A percentile compares a stretch with the other conserved stretches of the same genome.
phyloP scores from a whole-genome alignment of 2,888 invertebrate genomes.

The Periphyllus acericola region DNA sequence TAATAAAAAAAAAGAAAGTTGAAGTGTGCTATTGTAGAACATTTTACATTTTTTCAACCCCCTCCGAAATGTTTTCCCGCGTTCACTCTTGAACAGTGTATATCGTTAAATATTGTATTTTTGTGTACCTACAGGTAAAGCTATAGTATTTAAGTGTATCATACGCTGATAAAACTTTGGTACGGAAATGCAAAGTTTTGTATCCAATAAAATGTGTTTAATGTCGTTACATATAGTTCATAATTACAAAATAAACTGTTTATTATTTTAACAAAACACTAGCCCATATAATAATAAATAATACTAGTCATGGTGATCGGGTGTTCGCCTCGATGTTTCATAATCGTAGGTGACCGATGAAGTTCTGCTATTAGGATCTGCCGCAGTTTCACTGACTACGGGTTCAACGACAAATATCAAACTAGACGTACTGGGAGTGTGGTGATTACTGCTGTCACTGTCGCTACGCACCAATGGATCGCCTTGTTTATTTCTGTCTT shows the following conservation, averaged over 20 bases:
- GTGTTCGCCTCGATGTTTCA: constrained; percentile 24
- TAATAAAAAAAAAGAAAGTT: too few relatives aligned
- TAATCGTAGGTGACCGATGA: constrained; percentile 16
- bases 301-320: not conserved
- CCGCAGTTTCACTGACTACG: not conserved
- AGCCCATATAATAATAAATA: not conserved
- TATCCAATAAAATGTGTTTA: not conserved
- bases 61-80: too few relatives aligned
- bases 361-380: not conserved
- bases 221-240: not conserved
- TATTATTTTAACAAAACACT: not conserved
- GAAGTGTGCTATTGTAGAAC: too few relatives aligned
- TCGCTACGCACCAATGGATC: not conserved
- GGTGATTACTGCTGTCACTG: not conserved
- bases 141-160: too few relatives aligned
- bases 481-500: not conserved
- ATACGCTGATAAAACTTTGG: too few relatives aligned
- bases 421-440: constrained; percentile 29
- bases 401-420: constrained; percentile 39
- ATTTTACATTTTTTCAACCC: too few relatives aligned
- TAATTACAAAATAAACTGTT: not conserved
- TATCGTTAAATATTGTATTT: too few relatives aligned
- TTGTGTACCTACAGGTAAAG: too few relatives aligned
- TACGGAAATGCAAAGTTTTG: too few relatives aligned
- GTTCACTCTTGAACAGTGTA: too few relatives aligned